These are phyloP conservation scores for Blera fallax DNA, from an alignment of 2,888 invertebrate species.

Conservation along the genomic window DNA sequence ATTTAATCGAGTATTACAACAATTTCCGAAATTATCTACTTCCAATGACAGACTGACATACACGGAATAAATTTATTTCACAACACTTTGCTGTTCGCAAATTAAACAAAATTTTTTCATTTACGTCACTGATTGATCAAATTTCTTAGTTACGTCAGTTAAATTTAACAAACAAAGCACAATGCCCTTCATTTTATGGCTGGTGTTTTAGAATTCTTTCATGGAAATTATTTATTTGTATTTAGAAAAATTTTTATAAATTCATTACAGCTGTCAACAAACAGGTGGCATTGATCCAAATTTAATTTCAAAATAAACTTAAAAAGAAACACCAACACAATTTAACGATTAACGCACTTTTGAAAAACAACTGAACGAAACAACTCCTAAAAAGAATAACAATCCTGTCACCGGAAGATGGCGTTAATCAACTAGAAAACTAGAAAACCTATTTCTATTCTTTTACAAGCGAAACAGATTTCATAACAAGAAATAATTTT, in stretches of 20 bases:
- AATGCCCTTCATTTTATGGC: neutral
- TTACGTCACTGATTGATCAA: neutral
- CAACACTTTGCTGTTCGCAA: neutral
- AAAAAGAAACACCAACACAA: neutral
- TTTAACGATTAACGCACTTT: neutral
- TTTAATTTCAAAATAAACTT: constrained; percentile 29
- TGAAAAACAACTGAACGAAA: neutral
- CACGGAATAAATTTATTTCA: neutral
- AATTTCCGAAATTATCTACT: neutral
- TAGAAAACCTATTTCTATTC: neutral
- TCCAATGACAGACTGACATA: no score
- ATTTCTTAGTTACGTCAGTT: neutral
- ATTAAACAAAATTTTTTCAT: neutral
- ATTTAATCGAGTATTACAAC: neutral
- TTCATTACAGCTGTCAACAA: constrained; percentile 7
- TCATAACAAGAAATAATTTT: constrained; percentile 23
- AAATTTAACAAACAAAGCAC: neutral
- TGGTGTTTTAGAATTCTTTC: neutral
- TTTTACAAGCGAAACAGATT: constrained; percentile 30
- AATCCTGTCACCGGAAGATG: constrained; percentile 60
- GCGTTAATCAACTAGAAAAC: constrained; percentile 32
- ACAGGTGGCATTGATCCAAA: constrained; percentile 51
- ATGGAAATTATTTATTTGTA: neutral
- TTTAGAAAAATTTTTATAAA: neutral
- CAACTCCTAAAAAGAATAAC: no score